A percentile compares a stretch with the other conserved stretches of the same genome.
Evolutionary conservation across 2,113 vertebrate genomes (phyloP).

Genomic region (Podilymbus podiceps): DNA sequence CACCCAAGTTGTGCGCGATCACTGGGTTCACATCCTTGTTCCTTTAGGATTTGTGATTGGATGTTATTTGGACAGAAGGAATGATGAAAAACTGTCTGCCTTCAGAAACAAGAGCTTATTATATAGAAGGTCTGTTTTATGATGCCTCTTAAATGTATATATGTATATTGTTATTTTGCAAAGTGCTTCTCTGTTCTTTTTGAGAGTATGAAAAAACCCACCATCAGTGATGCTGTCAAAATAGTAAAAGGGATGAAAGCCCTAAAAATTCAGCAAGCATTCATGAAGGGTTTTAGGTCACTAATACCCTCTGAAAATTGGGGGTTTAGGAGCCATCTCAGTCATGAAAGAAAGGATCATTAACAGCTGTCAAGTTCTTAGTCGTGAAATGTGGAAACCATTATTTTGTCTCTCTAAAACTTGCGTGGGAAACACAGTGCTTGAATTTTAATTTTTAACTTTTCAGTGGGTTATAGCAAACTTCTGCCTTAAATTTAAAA

Average conservation of each 20-base stretch:
- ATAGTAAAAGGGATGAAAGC: neutral
- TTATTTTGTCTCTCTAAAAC: neutral
- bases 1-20: conserved; percentile 70
- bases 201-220: neutral
- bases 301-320: neutral
- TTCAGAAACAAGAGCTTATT: conserved; percentile 92
- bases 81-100: conserved; percentile 80
- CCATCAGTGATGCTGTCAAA: neutral
- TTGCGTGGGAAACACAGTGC: neutral
- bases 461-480: neutral
- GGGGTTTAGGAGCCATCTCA: neutral
- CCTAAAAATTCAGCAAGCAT: neutral
- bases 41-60: conserved; percentile 89
- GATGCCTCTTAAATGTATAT: neutral
- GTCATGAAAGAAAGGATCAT: neutral
- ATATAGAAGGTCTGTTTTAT: conserved; percentile 80
- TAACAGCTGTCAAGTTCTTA: neutral
- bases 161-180: neutral
- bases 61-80: conserved; percentile 83
- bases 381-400: neutral
- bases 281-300: neutral
- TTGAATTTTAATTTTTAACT: neutral
- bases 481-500: neutral
- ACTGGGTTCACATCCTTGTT: conserved; percentile 84
- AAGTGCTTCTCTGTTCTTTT: neutral